phyloP scores from a whole-genome alignment of 2,797 vertebrate species.

The Acipenser oxyrinchus region DNA sequence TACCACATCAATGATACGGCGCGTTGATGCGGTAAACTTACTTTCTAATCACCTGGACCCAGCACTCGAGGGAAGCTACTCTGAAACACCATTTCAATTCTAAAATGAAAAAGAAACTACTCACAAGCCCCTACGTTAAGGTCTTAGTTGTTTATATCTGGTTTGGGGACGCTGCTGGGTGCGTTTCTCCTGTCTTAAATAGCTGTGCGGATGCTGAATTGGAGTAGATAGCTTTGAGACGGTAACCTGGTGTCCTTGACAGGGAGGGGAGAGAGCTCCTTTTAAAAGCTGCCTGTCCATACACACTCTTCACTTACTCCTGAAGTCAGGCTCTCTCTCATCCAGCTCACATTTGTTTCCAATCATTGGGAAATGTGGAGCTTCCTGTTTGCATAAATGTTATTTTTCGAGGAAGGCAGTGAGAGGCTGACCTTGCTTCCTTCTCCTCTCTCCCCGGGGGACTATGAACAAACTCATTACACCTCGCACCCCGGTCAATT shows the following conservation, averaged over 20 bases:
- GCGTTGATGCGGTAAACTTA: too few species aligned
- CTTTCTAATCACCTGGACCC: too few species aligned
- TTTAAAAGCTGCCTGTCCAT: slow-evolving; percentile 6
- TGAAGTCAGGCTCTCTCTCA: background rate
- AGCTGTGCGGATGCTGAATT: slow-evolving; percentile 32
- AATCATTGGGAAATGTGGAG: slow-evolving; percentile 40
- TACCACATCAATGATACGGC: too few species aligned
- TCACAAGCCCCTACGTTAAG: too few species aligned
- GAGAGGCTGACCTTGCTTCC: slow-evolving; percentile 29
- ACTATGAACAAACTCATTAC: background rate
- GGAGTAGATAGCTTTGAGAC: slow-evolving; percentile 27
- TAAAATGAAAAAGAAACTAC: too few species aligned
- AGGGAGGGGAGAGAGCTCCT: too few species aligned
- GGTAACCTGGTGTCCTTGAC: background rate
- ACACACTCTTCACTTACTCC: background rate
- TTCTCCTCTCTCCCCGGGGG: background rate
- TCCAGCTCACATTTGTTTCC: slow-evolving; percentile 37
- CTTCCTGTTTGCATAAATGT: slow-evolving; percentile 57
- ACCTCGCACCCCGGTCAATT: background rate
- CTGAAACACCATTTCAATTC: too few species aligned
- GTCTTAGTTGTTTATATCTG: too few species aligned
- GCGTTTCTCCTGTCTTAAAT: background rate
- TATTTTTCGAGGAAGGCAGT: slow-evolving; percentile 36
- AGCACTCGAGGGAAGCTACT: too few species aligned
- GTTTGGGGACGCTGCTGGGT: background rate